Base-by-base conservation (phyloP, 2,797 vertebrate species). In the Halcyon smyrnensis region DNA sequence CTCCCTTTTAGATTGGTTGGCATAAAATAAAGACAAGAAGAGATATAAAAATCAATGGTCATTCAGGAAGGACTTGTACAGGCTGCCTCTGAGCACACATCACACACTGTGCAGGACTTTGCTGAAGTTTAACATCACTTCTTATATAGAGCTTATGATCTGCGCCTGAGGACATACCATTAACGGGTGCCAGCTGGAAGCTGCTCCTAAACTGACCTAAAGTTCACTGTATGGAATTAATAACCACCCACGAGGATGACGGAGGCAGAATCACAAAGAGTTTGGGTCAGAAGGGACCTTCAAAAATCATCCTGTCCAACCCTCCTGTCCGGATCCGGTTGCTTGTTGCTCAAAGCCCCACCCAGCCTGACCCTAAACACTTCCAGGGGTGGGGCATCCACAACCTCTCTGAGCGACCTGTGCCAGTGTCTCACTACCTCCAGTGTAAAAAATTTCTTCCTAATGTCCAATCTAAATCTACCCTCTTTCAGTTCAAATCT, bases 161-260 rank as follows among this genome's bases (percentile, higher is more conserved):
- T 0, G 0, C 24, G 45, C 41, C 69, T 21, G 41, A 84, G 50
- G 10, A 43, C 0, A 0, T 15, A 3, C 11, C 30, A 80, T 70
- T 63, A 79, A 84, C 0, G 27, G 0, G 30, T 83, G 68, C 19
- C 74, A 74, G 56, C 24, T 76, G 68, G 68, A 91, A 94, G 85
- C 56, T 0, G 0, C 36, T 88, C 2, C 0, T 63, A 19, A 91
- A 87, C 39, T 54, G 10, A 23, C 11, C 8, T 17, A 14, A 59
- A 74, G 24, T 80, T 83, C 76, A 74, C 30, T 9, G 13, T 18
- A 45, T n/a, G 45, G 57, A 67, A 83, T 63, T 54, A 77, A 80
- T 43, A 70, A 46, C 43, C 27, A 23, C 5, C 11, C 41, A 57
- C 0, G 5, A 43, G 41, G 45, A 24, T 79, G 67, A 51, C 0